A percentile compares a stretch with the other conserved stretches of the same genome.
phyloP scores from a whole-genome alignment of 2,797 vertebrate species.

The Somateria mollissima region DNA sequence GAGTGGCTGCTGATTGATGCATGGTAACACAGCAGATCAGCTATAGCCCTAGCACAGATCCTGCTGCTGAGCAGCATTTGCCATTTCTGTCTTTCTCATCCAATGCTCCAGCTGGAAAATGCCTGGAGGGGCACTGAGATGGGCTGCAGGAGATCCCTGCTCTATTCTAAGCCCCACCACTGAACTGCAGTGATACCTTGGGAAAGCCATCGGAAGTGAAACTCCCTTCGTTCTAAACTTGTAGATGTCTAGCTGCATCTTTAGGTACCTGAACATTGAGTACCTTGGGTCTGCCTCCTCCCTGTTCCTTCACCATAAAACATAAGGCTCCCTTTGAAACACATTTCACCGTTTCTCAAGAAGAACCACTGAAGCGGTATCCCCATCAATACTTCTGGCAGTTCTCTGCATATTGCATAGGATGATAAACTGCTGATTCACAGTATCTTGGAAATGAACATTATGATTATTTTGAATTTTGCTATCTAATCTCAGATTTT shows the following conservation, averaged over 20 bases:
- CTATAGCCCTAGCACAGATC: rapidly evolving
- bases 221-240: neutral
- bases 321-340: neutral
- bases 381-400: neutral
- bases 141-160: neutral
- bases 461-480: neutral
- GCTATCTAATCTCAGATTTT: neutral
- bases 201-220: neutral
- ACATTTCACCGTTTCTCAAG: neutral
- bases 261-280: neutral
- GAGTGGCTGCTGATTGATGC: neutral
- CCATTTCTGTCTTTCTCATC: rapidly evolving
- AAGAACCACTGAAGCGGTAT: neutral
- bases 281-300: neutral
- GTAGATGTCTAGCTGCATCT: rapidly evolving
- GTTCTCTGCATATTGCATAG: neutral
- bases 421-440: neutral
- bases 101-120: neutral
- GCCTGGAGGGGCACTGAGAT: neutral
- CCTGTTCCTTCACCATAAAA: rapidly evolving
- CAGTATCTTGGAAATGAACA: neutral
- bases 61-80: rapidly evolving
- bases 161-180: neutral
- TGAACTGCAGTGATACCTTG: neutral
- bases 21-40: neutral